Percentiles rank a stretch among this genome's conserved stretches.
Conservation (phyloP, 2,113 vertebrate genomes). For the Ceyx cyanopectus region DNA sequence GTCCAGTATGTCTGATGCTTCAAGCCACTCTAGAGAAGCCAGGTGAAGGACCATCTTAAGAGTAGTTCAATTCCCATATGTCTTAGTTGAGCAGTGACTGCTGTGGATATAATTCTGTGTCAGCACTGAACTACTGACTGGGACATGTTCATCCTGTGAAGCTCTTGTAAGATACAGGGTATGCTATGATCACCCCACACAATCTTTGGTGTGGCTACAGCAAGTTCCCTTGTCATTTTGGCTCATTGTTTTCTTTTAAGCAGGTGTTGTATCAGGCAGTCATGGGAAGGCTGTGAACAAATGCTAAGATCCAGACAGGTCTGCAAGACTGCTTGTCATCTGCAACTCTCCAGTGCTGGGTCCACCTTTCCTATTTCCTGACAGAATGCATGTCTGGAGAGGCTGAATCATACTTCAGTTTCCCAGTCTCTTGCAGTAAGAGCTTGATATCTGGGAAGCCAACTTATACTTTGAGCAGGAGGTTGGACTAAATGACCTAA, state of each 20-base stretch:
- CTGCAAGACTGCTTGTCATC: not conserved
- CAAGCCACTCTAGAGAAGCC: not conserved
- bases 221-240: not conserved
- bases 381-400: not conserved
- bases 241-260: not conserved
- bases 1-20: not conserved
- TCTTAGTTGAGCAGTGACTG: not conserved
- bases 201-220: conserved; percentile 7
- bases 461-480: not conserved
- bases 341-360: not conserved
- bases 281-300: not conserved
- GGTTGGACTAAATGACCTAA: not conserved
- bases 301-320: not conserved
- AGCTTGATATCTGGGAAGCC: not conserved
- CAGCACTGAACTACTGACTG: not conserved
- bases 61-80: not conserved
- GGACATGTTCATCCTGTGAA: not conserved
- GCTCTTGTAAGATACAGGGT: not conserved
- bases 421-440: not conserved
- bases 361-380: not conserved
- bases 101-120: not conserved
- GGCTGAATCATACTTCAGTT: not conserved
- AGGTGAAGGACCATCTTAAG: not conserved
- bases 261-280: not conserved
- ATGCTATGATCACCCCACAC: not conserved